Evolutionary conservation across 2,113 vertebrate genomes (phyloP), one percentile per base, ranked within the genome.

Genomic region (Gnathonemus longibarbis): DNA sequence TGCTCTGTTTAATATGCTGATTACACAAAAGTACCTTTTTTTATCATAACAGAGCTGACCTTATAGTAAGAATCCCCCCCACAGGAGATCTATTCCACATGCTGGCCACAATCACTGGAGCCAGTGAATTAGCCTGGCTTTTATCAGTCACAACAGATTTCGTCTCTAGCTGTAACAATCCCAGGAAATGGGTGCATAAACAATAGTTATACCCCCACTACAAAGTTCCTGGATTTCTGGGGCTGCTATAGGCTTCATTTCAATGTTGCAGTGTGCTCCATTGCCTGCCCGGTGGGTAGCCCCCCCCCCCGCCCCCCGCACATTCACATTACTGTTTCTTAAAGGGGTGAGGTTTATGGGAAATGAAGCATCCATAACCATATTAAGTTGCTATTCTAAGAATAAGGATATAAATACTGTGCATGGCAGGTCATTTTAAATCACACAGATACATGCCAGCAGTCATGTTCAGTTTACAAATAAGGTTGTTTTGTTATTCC

Each of bases 111-210:
- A 88, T 88, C 45, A 24, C 8, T 31, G 49, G 46, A 80, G 88
- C 66, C 83, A 48, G 42, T 66, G 53, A 49, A 48, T 48, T 45
- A 53, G 70, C 31, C 9, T 53, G 27, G 19, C n/a, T 83, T 83
- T 50, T 89, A 70, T 53, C 35, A 35, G 89, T n/a, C 84, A 31
- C 83, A 88, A 90, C 90, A 42, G 58, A 80, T 90, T 88, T 53
- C 13, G 87, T 56, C 89, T 56, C 70, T 85, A 90, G 39, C 77
- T 56, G 87, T 90, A 93, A 93, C 92, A 92, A 92, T 93, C 91
- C 58, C 91, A 91, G 91, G 91, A 93, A 91, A 89, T 45, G 89
- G 74, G 50, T 74, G 48, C 52, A 91, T 66, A 91, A 91, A 91
- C 91, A 92, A 88, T 49, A 89, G 85, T 66, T 88, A 70, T 90